Base-by-base conservation (phyloP, 2,888 invertebrate species). In the Tetheella fluctuosa region DNA sequence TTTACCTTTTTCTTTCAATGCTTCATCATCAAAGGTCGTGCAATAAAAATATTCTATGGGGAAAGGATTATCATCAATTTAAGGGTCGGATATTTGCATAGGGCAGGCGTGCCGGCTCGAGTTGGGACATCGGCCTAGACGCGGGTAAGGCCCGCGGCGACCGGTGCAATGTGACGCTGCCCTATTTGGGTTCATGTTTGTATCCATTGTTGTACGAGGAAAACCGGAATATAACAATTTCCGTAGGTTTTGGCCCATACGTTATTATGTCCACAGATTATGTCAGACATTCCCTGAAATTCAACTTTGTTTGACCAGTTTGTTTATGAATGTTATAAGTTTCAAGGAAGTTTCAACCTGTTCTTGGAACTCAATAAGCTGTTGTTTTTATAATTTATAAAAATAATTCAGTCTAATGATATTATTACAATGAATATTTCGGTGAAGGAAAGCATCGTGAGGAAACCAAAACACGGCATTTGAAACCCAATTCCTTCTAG, bases 1-100 rank as follows among this genome's bases (percentile, higher is more conserved):
- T 55, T 55, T 55, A 34, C 34, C 34, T 55, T 55, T 34, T 55
- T 55, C 55, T 55, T 55, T 55, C 55, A 34, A 55, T 55, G 25
- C 13, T 23, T 37, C 55, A 55, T 55, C 55, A 55, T 55, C 34
- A 54, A 54, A 30, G 28, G 30, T 15, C 30, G 30, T 39, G n/a
- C n/a, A 48, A 48, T 48, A 48, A 48, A 53, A 71, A 73, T 70
- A 70, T 66, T 68, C 69, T 67, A 54, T 64, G 23, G 70, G 70
- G 70, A 65, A 70, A 73, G 82, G 82, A 81, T 81, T 79, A 80
- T 79, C 78, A 74, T 81, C 81, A 81, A 82, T 80, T 83, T 77
- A 75, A 77, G 79, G 88, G 88, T 88, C 88, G 84, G 77, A 75
- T 89, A 89, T 90, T 90, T 89, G 88, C 86, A 90, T 90, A 89